These are phyloP conservation scores for Percopsis transmontana DNA, from an alignment of 2,113 vertebrate genomes.

Conservation along the genomic window DNA sequence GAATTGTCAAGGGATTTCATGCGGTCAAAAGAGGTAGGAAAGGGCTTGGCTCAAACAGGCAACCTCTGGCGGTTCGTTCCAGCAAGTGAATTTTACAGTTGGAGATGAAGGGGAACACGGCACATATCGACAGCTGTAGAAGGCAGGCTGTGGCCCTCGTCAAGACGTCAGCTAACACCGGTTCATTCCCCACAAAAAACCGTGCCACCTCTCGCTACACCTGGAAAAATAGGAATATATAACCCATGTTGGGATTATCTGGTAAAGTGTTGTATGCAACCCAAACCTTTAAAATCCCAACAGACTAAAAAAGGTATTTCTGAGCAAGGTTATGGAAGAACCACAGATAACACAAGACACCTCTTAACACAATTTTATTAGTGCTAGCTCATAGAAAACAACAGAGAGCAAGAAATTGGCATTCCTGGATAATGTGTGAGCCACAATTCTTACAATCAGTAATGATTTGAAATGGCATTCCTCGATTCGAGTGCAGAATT, in stretches of 20 bases:
- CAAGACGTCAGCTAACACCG: slow-evolving; percentile 29
- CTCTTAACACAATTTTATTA: too few species aligned
- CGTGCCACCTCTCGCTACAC: slow-evolving; percentile 12
- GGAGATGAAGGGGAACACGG: slow-evolving; percentile 4
- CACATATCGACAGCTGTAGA: slow-evolving; percentile 29
- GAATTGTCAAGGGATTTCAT: slow-evolving; percentile 30
- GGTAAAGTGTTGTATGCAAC: background rate
- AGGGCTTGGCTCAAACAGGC: slow-evolving; percentile 8
- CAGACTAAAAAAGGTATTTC: too few species aligned
- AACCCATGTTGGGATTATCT: background rate
- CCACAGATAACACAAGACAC: too few species aligned
- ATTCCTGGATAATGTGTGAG: too few species aligned
- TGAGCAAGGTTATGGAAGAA: too few species aligned
- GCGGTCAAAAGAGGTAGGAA: slow-evolving; percentile 21
- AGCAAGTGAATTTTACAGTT: slow-evolving; percentile 27
- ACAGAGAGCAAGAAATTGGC: too few species aligned
- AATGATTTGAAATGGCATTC: too few species aligned
- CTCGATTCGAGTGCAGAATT: too few species aligned
- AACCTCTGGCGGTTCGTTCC: slow-evolving; percentile 16
- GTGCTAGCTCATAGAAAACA: too few species aligned
- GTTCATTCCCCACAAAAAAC: slow-evolving; percentile 15
- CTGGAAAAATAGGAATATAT: background rate
- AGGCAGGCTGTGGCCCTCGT: slow-evolving; percentile 22
- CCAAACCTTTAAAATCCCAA: background rate
- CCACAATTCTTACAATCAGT: too few species aligned